Base-by-base conservation (phyloP, 2,113 vertebrate genomes). In the Scalopus aquaticus region DNA sequence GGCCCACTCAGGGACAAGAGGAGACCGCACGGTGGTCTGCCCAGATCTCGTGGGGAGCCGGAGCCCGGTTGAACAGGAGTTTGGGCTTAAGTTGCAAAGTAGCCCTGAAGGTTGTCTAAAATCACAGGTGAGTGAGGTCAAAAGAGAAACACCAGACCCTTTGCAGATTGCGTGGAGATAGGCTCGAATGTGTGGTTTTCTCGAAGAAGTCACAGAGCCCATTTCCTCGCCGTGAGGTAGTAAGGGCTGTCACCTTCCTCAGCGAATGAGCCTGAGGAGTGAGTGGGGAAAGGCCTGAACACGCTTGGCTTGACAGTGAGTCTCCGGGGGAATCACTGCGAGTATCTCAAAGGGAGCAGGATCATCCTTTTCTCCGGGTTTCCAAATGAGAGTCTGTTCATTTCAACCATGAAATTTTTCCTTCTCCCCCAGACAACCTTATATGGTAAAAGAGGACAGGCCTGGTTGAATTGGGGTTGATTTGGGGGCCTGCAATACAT, bases 21-120 rank as follows among this genome's bases (percentile, higher is more conserved):
- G 56, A 74, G n/a, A 54, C 81, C 39, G 9, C 30, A 49, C 10
- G 1, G 26, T 11, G 20, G 42, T 64, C 42, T 0, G n/a, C 58
- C n/a, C n/a, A 0, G 11, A 17, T 17, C 65, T 32, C 1, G 0
- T 2, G 1, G 42, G 5, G 22, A 79, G 24, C 15, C 12, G 17
- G 35, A 65, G 24, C 35, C 80, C 65, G 22, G 12, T 20, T 37
- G 39, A n/a, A 64, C 67, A 28, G 37, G 24, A 74, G 30, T 15
- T 30, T 42, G 39, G 60, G 28, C 13, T 65, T 62, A 19, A 16
- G 22, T 30, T 64, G 20, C 9, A 42, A 16, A 65, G 32, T 12
- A 37, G 42, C 42, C 51, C 56, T 39, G 5, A 54, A 28, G 3
- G 28, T 56, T 54, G 26, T 56, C 46, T 51, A 2, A 78, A 35